Conservation (phyloP, 2,888 invertebrate genomes). For the Chloroclystis v-ata region DNA sequence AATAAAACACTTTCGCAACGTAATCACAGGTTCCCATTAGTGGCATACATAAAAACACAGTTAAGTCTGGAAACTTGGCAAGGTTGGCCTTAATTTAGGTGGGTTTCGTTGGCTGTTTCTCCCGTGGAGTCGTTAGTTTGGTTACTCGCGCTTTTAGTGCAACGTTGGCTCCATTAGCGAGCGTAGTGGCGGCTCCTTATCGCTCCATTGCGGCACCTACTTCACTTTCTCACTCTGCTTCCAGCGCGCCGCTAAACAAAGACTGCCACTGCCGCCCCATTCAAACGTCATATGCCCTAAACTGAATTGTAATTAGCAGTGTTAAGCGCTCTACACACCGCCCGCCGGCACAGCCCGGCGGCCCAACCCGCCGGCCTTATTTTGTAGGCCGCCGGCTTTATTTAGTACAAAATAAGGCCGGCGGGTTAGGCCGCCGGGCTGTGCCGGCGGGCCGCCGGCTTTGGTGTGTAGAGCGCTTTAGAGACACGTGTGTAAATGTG, state of each 20-base stretch:
- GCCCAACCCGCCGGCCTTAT: too few species aligned
- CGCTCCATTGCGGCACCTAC: slow-evolving; percentile 26
- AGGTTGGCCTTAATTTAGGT: slow-evolving; percentile 41
- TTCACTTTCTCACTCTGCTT: slow-evolving; percentile 11
- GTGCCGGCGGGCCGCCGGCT: too few species aligned
- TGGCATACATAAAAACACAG: slow-evolving; percentile 33
- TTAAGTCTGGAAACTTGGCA: slow-evolving; percentile 31
- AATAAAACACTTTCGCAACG: slow-evolving; percentile 26
- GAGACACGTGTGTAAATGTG: slow-evolving; percentile 26
- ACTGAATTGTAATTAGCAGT: slow-evolving; percentile 33
- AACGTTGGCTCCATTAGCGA: slow-evolving; percentile 43
- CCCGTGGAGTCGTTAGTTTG: slow-evolving; percentile 45
- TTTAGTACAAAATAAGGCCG: too few species aligned
- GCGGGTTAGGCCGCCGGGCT: too few species aligned
- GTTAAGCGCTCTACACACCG: too few species aligned
- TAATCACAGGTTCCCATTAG: slow-evolving; percentile 34
- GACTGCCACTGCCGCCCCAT: slow-evolving; percentile 24
- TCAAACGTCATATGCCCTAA: slow-evolving; percentile 27
- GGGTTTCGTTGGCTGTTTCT: slow-evolving; percentile 44
- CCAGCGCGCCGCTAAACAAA: slow-evolving; percentile 32
- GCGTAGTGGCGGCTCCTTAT: slow-evolving; percentile 36
- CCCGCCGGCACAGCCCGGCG: too few species aligned
- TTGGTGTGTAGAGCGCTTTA: too few species aligned
- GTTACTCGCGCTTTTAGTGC: slow-evolving; percentile 41
- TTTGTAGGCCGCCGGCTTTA: too few species aligned